Base-by-base conservation (phyloP, 2,797 vertebrate species). In the Chrosomus eos region DNA sequence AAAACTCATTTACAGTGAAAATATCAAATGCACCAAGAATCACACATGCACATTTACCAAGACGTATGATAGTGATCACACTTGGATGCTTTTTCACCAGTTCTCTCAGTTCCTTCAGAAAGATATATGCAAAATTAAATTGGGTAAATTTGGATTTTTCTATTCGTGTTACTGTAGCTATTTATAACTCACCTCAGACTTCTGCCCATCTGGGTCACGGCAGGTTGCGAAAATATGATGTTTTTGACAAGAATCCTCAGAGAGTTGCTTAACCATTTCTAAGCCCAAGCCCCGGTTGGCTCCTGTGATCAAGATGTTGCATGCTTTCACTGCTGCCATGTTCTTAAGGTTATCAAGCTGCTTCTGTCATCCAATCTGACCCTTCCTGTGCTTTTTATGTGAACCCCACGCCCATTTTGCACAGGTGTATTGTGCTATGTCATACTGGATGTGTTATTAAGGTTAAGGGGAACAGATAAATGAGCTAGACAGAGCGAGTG, bases 201-300 rank as follows among this genome's bases (percentile, higher is more conserved):
- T 89, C 0, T 87, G 79, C 77, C 91, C 92, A 10, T 85, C 80
- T 26, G 93, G 91, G 26, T 95, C 88, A 26, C 92, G 92, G 45
- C 94, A 95, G 4, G n/a, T 28, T 0, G 91, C 94, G 53, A 94
- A 94, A 7, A 95, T 81, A 31, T 82, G 70, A 7, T 38, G 55
- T 82, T 92, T 85, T 8, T 90, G 85, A 0, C 4, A n/a, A 1
- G 78, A 14, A 9, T 58, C 11, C 33, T 85, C 88, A 60, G 90
- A 55, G 21, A 94, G 67, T 53, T 93, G 91, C 8, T 14, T 89
- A 4, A 94, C 79, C 3, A 94, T 33, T 48, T 93, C 93, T 90
- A 94, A 89, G 16, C 94, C 93, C 0, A 94, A 28, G 1, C 94
- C 93, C 0, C 90, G 38, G 90, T 94, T 95, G 64, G 92, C 92